Conservation (phyloP, 2,888 invertebrate genomes). For the Apotomis capreana region DNA sequence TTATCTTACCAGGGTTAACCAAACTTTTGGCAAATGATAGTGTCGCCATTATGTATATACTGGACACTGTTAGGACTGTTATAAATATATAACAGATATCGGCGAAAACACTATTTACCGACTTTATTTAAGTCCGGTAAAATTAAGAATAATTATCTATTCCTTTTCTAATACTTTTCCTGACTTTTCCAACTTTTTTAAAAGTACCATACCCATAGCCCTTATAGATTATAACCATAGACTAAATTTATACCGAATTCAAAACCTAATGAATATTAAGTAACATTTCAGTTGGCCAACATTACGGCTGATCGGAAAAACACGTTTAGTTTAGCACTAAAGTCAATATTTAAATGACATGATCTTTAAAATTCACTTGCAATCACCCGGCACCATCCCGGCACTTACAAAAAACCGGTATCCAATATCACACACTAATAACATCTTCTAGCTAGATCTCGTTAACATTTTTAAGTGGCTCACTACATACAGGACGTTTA, state of each 20-base stretch:
- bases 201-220: conserved; percentile 1
- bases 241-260: not conserved
- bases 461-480: too few relatives aligned
- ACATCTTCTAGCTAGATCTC: too few relatives aligned
- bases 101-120: conserved; percentile 1
- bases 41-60: conserved; percentile 65
- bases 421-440: too few relatives aligned
- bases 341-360: too few relatives aligned
- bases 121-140: conserved; percentile 22
- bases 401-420: too few relatives aligned
- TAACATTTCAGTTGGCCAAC: too few relatives aligned
- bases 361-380: too few relatives aligned
- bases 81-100: not conserved
- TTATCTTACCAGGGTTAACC: conserved; percentile 75
- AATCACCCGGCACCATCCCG: too few relatives aligned
- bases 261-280: too few relatives aligned
- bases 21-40: conserved; percentile 78
- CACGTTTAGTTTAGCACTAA: too few relatives aligned
- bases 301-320: too few relatives aligned
- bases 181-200: conserved; percentile 17
- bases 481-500: too few relatives aligned
- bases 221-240: conserved; percentile 7
- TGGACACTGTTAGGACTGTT: conserved; percentile 39
- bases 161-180: conserved; percentile 18
- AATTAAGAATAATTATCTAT: not conserved